Conservation (phyloP, 1,140 invertebrate species). For the Drosophila watanabei region DNA sequence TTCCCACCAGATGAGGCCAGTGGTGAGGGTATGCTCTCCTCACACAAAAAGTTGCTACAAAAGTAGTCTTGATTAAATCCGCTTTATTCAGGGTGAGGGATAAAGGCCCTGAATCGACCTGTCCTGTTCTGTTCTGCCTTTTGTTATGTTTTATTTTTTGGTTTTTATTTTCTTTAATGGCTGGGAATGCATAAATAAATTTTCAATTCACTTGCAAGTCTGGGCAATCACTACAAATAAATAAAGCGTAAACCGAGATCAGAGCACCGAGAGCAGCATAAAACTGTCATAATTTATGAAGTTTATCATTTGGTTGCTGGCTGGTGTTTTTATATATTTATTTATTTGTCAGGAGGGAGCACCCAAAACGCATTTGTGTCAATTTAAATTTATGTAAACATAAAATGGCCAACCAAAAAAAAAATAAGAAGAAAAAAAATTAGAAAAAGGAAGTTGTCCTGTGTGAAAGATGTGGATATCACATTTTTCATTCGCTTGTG, state of each 20-base stretch:
- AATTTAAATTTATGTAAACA: slow-evolving; percentile 84
- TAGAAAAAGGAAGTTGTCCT: slow-evolving; percentile 10
- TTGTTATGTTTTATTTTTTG: slow-evolving; percentile 6
- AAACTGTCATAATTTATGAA: slow-evolving; percentile 73
- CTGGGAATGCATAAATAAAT: slow-evolving; percentile 70
- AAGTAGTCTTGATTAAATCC: slow-evolving; percentile 60
- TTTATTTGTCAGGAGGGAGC: slow-evolving; percentile 17
- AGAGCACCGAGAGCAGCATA: slow-evolving; percentile 32
- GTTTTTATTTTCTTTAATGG: slow-evolving; percentile 18
- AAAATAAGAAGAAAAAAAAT: slow-evolving; percentile 4
- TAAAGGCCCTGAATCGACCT: background rate
- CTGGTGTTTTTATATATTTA: slow-evolving; percentile 23
- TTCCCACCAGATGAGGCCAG: slow-evolving; percentile 6
- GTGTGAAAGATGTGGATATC: slow-evolving; percentile 50
- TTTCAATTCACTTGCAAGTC: slow-evolving; percentile 55
- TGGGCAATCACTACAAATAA: slow-evolving; percentile 58
- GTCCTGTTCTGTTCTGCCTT: slow-evolving; percentile 12
- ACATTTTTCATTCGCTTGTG: slow-evolving; percentile 59
- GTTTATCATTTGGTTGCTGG: slow-evolving; percentile 67
- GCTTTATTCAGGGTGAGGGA: slow-evolving; percentile 7
- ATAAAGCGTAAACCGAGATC: slow-evolving; percentile 40
- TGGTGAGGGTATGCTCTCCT: slow-evolving; percentile 1
- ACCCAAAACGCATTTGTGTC: slow-evolving; percentile 71
- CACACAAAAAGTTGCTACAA: slow-evolving; percentile 41
- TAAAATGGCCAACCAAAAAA: slow-evolving; percentile 60